Percentiles rank a stretch among this genome's conserved stretches.
Evolutionary conservation across 2,797 vertebrate species (phyloP).

Genomic region (Propithecus perrieri): DNA sequence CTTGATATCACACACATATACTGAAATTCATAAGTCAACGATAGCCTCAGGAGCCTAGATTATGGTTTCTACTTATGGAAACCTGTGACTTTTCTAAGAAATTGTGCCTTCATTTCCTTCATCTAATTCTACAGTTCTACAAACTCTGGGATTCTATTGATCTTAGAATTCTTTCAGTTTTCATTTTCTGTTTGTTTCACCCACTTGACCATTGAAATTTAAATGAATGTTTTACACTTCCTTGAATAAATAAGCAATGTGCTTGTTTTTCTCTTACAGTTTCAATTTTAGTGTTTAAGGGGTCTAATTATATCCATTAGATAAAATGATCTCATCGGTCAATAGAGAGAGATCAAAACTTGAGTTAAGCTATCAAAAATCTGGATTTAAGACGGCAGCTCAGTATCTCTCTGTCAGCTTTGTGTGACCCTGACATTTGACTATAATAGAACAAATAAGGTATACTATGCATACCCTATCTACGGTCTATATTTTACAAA

Average conservation of each 20-base stretch:
- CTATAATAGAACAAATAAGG: not conserved
- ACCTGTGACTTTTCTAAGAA: not conserved
- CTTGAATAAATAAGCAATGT: not conserved
- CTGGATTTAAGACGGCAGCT: not conserved
- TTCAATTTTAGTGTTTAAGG: not conserved
- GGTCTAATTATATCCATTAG: not conserved
- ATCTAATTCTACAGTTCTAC: not conserved
- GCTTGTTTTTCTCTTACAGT: not conserved
- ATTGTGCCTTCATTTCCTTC: not conserved
- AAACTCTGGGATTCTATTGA: not conserved
- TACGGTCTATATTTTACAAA: not conserved
- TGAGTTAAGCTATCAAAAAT: not conserved
- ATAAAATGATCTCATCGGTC: not conserved
- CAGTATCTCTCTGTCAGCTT: not conserved
- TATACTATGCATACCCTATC: not conserved
- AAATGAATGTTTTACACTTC: not conserved
- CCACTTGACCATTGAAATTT: not conserved
- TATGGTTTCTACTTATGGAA: not conserved
- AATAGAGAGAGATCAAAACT: not conserved
- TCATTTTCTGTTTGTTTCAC: not conserved
- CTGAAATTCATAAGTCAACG: not conserved
- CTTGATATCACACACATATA: not conserved
- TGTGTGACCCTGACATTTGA: not conserved
- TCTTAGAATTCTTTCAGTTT: not conserved
- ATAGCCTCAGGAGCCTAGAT: not conserved